phyloP scores from a whole-genome alignment of 2,113 vertebrate species.

The Pachyramphus minor region DNA sequence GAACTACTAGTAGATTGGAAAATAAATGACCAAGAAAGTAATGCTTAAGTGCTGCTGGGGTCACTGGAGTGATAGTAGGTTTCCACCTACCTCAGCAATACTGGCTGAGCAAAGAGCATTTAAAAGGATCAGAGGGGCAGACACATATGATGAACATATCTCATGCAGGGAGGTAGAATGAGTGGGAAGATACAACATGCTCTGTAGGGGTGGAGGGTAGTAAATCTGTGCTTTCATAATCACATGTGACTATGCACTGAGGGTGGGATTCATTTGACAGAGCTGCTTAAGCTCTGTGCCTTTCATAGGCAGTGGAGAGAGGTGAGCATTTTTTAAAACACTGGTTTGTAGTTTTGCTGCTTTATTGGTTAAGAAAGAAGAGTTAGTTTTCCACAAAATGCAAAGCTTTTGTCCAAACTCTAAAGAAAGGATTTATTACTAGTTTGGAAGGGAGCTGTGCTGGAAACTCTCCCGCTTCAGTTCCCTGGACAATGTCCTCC shows the following conservation, averaged over 20 bases:
- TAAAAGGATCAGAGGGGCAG: background rate
- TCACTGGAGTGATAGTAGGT: background rate
- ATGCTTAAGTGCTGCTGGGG: background rate
- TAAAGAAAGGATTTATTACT: constrained; percentile 53
- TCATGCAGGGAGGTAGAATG: background rate
- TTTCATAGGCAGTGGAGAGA: background rate
- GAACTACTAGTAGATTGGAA: background rate
- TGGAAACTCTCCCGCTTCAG: constrained; percentile 36
- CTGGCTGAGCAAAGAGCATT: background rate
- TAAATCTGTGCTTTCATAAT: constrained; percentile 31
- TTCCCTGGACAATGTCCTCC: constrained; percentile 54
- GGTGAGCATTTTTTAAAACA: background rate
- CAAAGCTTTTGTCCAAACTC: constrained; percentile 34
- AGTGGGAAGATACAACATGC: constrained; percentile 26
- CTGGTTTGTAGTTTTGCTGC: background rate
- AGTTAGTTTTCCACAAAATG: constrained; percentile 29
- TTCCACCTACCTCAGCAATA: constrained; percentile 8
- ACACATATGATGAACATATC: constrained; percentile 19
- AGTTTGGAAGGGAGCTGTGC: constrained; percentile 5
- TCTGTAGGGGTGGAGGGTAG: background rate
- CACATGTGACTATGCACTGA: background rate
- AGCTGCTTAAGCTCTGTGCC: background rate
- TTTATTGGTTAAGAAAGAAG: constrained; percentile 36
- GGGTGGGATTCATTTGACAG: constrained; percentile 24
- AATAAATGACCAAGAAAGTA: background rate